Percentiles rank a stretch among this genome's conserved stretches.
Evolutionary conservation across 2,113 vertebrate species (phyloP).

Genomic region (Microcebus tavaratra): DNA sequence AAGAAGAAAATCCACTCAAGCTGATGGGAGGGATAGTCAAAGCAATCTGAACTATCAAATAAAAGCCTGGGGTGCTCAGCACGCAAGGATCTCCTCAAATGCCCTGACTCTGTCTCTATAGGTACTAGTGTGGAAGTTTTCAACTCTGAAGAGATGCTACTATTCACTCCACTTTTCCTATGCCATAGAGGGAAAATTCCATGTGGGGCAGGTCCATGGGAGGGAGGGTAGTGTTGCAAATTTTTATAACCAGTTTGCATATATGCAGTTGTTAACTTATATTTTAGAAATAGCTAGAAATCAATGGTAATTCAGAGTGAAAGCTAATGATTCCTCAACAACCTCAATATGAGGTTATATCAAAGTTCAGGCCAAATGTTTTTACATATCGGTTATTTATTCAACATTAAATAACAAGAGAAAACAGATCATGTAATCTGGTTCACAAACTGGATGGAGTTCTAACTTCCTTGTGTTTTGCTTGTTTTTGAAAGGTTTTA

Average conservation of each 20-base stretch:
- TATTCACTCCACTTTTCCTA: not conserved
- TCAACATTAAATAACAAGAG: not conserved
- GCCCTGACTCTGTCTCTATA: not conserved
- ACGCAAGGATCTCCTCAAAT: not conserved
- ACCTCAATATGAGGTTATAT: not conserved
- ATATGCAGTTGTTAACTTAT: not conserved
- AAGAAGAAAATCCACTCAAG: not conserved
- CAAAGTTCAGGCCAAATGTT: not conserved
- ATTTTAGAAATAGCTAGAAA: not conserved
- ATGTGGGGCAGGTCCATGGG: fast-evolving
- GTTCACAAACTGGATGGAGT: no score
- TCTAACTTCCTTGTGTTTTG: not conserved
- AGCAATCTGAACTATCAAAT: not conserved
- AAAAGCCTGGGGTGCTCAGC: not conserved
- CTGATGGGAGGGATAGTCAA: not conserved
- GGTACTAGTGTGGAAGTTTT: no score
- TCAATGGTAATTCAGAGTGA: not conserved
- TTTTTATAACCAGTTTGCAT: not conserved
- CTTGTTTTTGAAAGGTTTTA: not conserved
- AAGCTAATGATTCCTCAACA: not conserved
- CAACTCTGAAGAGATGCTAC: not conserved
- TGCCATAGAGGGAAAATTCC: no score
- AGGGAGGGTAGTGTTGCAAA: not conserved
- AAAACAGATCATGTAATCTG: not conserved
- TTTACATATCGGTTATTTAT: not conserved